A percentile compares a stretch with the other conserved stretches of the same genome.
These are phyloP conservation scores for Psilopogon haemacephalus DNA, from an alignment of 2,113 vertebrate species.

Conservation along the genomic window DNA sequence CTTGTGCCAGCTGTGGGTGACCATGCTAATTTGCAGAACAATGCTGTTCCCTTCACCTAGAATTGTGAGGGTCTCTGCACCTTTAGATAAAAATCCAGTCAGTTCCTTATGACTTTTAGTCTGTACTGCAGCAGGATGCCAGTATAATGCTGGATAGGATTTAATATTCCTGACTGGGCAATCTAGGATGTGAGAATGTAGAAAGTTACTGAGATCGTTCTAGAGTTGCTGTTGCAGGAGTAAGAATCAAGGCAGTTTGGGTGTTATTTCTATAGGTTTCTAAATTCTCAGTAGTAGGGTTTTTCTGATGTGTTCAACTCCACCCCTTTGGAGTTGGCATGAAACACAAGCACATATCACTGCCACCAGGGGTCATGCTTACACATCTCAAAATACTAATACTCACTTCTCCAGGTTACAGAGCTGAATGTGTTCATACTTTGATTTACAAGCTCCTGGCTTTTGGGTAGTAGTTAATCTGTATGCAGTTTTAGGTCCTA, in stretches of 20 bases:
- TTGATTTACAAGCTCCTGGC: background rate
- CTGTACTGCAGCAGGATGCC: background rate
- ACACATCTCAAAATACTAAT: fast-evolving
- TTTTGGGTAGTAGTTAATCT: background rate
- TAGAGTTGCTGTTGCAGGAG: background rate
- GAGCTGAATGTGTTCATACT: background rate
- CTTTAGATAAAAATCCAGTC: background rate
- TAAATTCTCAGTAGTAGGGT: fast-evolving
- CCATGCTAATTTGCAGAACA: background rate
- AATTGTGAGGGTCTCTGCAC: background rate
- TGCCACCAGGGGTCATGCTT: slow-evolving; percentile 13
- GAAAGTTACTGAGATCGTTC: background rate
- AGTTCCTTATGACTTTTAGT: background rate
- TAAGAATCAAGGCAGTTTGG: background rate
- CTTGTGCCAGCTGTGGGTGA: background rate
- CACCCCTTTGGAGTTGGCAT: background rate
- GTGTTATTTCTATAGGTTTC: background rate
- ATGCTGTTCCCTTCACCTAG: background rate
- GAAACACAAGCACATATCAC: fast-evolving
- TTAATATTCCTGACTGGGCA: fast-evolving
- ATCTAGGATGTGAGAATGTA: background rate
- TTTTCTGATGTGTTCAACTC: background rate
- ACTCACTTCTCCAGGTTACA: fast-evolving
- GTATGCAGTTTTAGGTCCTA: background rate
- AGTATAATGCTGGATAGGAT: background rate